Percentiles rank a stretch among this genome's conserved stretches.
These are phyloP conservation scores for Dryas iulia DNA, from an alignment of 1,140 invertebrate genomes.

Conservation along the genomic window DNA sequence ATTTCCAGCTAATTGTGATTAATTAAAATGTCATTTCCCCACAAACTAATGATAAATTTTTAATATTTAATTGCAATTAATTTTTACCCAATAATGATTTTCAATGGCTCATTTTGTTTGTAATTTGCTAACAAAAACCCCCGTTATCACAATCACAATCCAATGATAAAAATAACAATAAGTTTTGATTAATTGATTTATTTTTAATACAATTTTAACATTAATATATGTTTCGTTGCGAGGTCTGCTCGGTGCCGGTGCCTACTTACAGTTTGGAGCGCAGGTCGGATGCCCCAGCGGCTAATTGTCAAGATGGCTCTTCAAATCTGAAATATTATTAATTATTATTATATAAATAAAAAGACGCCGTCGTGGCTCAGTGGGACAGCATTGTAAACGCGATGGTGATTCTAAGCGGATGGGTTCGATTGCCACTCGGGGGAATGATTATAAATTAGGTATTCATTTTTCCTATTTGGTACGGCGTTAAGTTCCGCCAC, in stretches of 20 bases:
- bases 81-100: background rate
- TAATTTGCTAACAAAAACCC: too few relatives aligned
- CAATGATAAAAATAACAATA: background rate
- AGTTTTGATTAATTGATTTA: background rate
- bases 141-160: background rate
- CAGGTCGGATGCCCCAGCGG: slow-evolving; percentile 82
- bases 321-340: slow-evolving; percentile 63
- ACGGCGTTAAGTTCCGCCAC: too few relatives aligned
- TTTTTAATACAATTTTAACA: background rate
- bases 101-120: background rate
- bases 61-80: too few relatives aligned
- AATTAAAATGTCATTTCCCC: background rate
- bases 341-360: background rate
- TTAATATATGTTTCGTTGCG: slow-evolving; percentile 38
- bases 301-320: slow-evolving; percentile 85
- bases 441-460: too few relatives aligned
- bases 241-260: slow-evolving; percentile 52
- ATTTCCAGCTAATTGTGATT: too few relatives aligned
- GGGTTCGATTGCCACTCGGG: too few relatives aligned
- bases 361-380: too few relatives aligned
- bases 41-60: background rate
- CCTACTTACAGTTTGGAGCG: slow-evolving; percentile 84
- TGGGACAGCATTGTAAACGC: too few relatives aligned
- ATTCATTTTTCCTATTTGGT: too few relatives aligned
- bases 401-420: too few relatives aligned